Evolutionary conservation across 2,797 vertebrate species (phyloP), one percentile per base, ranked within the genome.

Genomic region (Percopsis omiscomaycus): DNA sequence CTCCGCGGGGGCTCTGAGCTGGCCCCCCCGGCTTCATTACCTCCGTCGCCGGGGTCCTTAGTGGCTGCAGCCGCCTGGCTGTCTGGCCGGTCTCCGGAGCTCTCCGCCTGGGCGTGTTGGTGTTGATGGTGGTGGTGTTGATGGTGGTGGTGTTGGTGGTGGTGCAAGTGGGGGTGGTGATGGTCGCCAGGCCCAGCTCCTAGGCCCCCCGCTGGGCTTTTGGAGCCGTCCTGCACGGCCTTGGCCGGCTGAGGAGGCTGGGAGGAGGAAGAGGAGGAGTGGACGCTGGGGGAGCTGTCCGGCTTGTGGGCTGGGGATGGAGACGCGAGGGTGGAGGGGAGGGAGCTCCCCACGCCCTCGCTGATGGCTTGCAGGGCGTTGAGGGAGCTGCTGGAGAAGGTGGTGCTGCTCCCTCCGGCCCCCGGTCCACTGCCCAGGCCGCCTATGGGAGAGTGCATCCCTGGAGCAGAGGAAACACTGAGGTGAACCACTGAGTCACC

Each of bases 291-390:
- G 55, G 95, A 95, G 78, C 91, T 94, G 78, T 98, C 97, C 53
- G 95, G 55, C 78, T 96, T 98, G 81, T 95, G 91, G 60, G 93
- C 92, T 0, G 95, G 94, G 0, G 96, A 92, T 5, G 94, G 94
- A 49, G 97, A 98, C 28, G 94, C 94, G 32, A 98, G 89, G 0
- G 96, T 94, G 16, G 96, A 96, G 65, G 96, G 85, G 37, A 98
- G 93, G 9, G 96, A 95, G 72, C 94, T 97, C 51, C 97, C 97
- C 8, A 99, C 96, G 1, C 97, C 96, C 79, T 99, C 97, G 63
- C 97, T 99, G 78, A 99, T 99, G 59, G 97, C 97, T 85, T 98
- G 97, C 64, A 99, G 92, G 59, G 97, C 97, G 29, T 96, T 98
- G 27, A 99, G 92, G 14, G 97, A 99, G 85, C 96, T 99, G 88